Base-by-base conservation (phyloP, 2,113 vertebrate species). In the Leucopsar rothschildi region DNA sequence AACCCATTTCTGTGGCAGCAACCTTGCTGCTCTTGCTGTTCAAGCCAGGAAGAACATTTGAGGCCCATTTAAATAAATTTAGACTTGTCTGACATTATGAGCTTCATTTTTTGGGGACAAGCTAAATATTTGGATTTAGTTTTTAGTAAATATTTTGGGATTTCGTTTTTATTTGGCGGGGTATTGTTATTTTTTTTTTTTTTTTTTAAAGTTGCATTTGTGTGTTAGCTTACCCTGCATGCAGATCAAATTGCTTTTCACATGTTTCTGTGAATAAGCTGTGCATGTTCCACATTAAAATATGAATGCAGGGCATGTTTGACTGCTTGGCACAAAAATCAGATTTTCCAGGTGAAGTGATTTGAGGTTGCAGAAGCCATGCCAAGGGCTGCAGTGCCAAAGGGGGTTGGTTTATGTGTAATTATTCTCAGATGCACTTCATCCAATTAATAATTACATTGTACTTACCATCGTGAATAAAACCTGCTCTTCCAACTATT, bases 331-430 rank as follows among this genome's bases (percentile, higher is more conserved):
- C 70, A 63, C 29, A 45, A 15, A 70, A 82, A 8, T 82, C 39
- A 83, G 18, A 39, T 95, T 95, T 95, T 92, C 77, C 61, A 88
- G 86, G 70, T 94, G 70, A 90, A 95, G 68, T 55, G 86, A 86
- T 68, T 76, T 75, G 68, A 88, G 73, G 75, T 89, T 91, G 65
- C 52, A 69, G 45, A 85, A 82, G 3, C n/a, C 12, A 6, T 88
- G 85, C 64, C 72, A 85, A 90, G 37, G 71, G 12, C 31, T 64
- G 55, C 63, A n/a, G 19, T 86, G 88, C 82, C 79, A 71, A 44
- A 76, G 82, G 83, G 9, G 6, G 11, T 31, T 79, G 12, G 28
- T 29, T 71, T 21, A 31, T 42, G 11, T 6, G 1, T 72, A 79
- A 84, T 76, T 71, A 45, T 69, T 91, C 35, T 50, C 78, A 72